Percentiles rank a stretch among this genome's conserved stretches.
Evolutionary conservation across 2,797 vertebrate genomes (phyloP).

Genomic region (Netta rufina): DNA sequence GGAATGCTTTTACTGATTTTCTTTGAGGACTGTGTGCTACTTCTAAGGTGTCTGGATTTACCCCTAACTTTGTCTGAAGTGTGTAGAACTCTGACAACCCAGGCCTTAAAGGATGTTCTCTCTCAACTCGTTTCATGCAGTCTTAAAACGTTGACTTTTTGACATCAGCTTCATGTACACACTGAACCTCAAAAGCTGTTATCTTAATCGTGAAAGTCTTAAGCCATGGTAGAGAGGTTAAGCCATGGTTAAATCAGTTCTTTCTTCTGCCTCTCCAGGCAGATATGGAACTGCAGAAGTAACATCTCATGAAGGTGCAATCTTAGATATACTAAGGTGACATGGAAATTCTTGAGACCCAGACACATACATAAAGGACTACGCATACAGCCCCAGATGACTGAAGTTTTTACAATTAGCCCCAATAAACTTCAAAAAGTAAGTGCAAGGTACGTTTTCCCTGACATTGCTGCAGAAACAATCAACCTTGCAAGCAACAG

Average conservation of each 20-base stretch:
- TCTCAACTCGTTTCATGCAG: not conserved
- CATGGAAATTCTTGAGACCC: not conserved
- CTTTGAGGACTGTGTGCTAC: not conserved
- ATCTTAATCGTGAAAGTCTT: not conserved
- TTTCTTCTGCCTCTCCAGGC: not conserved
- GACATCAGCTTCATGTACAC: not conserved
- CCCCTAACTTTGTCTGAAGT: not conserved
- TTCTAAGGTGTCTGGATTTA: fast-evolving
- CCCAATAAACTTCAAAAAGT: not conserved
- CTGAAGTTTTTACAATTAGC: not conserved
- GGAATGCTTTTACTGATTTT: no score
- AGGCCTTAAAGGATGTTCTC: not conserved
- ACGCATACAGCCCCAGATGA: fast-evolving
- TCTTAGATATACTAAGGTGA: not conserved
- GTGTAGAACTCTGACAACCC: not conserved
- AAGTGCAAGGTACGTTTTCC: not conserved
- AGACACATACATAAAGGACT: not conserved
- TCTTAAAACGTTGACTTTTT: not conserved
- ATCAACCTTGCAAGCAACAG: not conserved
- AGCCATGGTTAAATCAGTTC: not conserved
- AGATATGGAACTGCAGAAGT: not conserved
- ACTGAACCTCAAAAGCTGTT: not conserved
- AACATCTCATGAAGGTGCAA: not conserved
- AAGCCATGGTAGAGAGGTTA: not conserved
- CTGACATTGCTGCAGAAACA: not conserved